Evolutionary conservation across 2,888 invertebrate species (phyloP).

Genomic region (Spisula solida): DNA sequence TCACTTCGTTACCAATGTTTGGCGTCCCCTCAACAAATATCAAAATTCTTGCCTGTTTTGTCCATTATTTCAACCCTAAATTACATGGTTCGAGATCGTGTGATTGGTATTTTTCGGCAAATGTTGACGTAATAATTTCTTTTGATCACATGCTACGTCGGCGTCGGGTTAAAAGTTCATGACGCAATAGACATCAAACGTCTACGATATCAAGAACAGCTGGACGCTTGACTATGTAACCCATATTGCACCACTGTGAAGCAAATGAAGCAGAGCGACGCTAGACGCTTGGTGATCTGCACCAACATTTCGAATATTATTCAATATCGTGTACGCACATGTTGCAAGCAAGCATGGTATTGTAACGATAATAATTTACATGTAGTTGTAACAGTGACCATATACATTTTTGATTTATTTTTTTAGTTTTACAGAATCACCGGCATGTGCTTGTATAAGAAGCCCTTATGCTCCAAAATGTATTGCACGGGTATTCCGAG

Average conservation of each 20-base stretch:
- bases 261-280: too few relatives aligned
- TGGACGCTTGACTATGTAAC: constrained; percentile 29
- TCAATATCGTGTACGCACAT: too few relatives aligned
- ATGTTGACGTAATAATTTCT: constrained; percentile 42
- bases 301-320: too few relatives aligned
- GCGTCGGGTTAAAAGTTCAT: constrained; percentile 70
- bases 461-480: too few relatives aligned
- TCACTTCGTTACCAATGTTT: not conserved
- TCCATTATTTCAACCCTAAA: constrained; percentile 2
- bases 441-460: too few relatives aligned
- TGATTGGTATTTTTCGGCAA: constrained; percentile 34
- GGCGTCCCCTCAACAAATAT: not conserved
- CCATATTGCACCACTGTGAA: constrained; percentile 54
- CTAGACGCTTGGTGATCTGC: too few relatives aligned
- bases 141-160: constrained; percentile 46
- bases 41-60: not conserved
- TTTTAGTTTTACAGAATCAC: too few relatives aligned
- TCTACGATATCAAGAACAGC: constrained; percentile 58
- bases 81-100: not conserved
- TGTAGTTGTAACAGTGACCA: too few relatives aligned
- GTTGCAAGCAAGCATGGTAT: too few relatives aligned
- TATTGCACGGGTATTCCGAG: too few relatives aligned
- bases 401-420: too few relatives aligned
- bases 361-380: too few relatives aligned
- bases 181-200: constrained; percentile 60